phyloP scores from a whole-genome alignment of 1,140 invertebrate species.

The Panulirus ornatus region DNA sequence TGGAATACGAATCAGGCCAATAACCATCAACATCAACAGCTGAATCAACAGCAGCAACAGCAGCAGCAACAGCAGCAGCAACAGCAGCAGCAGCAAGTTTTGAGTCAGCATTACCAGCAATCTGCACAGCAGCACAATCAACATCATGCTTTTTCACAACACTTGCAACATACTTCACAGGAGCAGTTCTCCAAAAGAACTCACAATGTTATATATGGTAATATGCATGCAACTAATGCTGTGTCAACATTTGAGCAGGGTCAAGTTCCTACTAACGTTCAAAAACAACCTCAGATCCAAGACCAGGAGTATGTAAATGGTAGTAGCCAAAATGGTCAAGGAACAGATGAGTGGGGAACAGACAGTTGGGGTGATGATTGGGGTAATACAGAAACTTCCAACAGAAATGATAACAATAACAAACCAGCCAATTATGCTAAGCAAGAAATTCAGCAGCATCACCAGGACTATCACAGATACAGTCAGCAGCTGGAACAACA shows the following conservation, averaged over 20 bases:
- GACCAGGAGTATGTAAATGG: constrained; percentile 47
- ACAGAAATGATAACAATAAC: constrained; percentile 57
- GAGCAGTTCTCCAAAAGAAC: constrained; percentile 4
- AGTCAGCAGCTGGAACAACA: not conserved
- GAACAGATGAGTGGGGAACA: constrained; percentile 35
- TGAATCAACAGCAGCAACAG: constrained; percentile 20
- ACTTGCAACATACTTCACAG: constrained; percentile 3
- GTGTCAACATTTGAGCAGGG: not conserved
- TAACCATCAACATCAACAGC: constrained; percentile 28
- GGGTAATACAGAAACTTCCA: constrained; percentile 32
- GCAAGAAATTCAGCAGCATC: constrained; percentile 6
- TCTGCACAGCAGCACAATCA: not conserved
- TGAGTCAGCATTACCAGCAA: constrained; percentile 9
- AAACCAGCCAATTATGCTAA: constrained; percentile 36
- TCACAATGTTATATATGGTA: not conserved
- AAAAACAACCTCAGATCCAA: not conserved
- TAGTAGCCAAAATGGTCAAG: constrained; percentile 39
- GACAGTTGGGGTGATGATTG: constrained; percentile 57
- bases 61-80: not conserved
- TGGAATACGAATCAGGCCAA: not conserved
- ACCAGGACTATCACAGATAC: constrained; percentile 18
- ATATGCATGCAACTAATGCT: not conserved
- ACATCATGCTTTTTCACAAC: constrained; percentile 3
- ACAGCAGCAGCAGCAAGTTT: not conserved
- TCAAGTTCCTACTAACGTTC: not conserved